Conservation (phyloP, 2,888 invertebrate species). For the Ichneumoninae sp. region DNA sequence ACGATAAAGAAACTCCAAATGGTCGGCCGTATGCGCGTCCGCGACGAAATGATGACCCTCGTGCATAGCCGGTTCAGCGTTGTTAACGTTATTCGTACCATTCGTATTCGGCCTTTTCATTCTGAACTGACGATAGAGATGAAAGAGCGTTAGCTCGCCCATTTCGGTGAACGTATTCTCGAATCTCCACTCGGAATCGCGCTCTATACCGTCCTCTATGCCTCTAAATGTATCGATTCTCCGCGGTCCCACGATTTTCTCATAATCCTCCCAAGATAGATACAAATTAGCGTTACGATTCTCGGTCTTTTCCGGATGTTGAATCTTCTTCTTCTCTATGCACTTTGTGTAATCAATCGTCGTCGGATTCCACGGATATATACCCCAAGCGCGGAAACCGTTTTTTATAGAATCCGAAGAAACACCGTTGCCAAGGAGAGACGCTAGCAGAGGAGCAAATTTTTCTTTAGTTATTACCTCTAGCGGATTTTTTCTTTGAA, state of each 20-base stretch:
- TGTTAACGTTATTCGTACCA: slow-evolving; percentile 35
- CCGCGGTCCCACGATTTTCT: slow-evolving; percentile 57
- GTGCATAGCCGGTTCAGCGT: slow-evolving; percentile 55
- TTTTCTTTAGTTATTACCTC: slow-evolving; percentile 69
- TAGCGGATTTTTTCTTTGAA: slow-evolving; percentile 69
- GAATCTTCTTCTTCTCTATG: slow-evolving; percentile 54
- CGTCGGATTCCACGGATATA: slow-evolving; percentile 70
- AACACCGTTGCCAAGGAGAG: slow-evolving; percentile 44
- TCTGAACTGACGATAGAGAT: slow-evolving; percentile 61
- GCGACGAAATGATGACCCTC: slow-evolving; percentile 62
- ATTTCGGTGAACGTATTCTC: slow-evolving; percentile 65
- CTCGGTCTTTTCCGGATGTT: slow-evolving; percentile 37
- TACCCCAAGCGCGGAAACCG: slow-evolving; percentile 71
- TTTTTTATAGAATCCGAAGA: slow-evolving; percentile 62
- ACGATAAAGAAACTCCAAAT: slow-evolving; percentile 62
- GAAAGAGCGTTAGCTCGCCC: slow-evolving; percentile 61
- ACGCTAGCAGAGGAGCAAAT: slow-evolving; percentile 72
- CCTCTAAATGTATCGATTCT: slow-evolving; percentile 57
- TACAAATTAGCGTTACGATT: slow-evolving; percentile 53
- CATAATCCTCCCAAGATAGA: slow-evolving; percentile 62
- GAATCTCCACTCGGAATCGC: slow-evolving; percentile 63
- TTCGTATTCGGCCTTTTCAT: slow-evolving; percentile 49
- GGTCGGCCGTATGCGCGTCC: slow-evolving; percentile 52
- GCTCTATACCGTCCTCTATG: slow-evolving; percentile 57
- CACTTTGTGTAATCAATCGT: slow-evolving; percentile 67